These are phyloP conservation scores for Sebastes melanostomus DNA, from an alignment of 2,797 vertebrate genomes.

Conservation along the genomic window DNA sequence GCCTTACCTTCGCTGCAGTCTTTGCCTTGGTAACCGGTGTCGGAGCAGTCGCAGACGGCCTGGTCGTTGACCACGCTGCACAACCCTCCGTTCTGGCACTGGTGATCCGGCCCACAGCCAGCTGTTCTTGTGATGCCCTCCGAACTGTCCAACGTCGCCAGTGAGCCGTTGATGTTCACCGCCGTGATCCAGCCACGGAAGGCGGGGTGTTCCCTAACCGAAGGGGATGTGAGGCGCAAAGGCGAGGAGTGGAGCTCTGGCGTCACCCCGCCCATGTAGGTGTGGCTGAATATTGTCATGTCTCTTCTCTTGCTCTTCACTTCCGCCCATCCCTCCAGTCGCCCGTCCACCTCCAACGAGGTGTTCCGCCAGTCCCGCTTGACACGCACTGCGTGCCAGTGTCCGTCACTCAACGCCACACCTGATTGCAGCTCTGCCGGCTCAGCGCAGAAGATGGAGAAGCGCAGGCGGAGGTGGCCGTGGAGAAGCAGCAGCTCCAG, in stretches of 20 bases:
- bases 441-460: constrained; percentile 98
- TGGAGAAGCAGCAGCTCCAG: constrained; percentile 96
- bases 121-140: constrained; percentile 88
- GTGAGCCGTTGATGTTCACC: constrained; percentile 89
- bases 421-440: constrained; percentile 92
- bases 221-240: constrained; percentile 90
- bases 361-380: constrained; percentile 97
- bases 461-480: constrained; percentile 93
- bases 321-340: constrained; percentile 94
- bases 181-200: constrained; percentile 95
- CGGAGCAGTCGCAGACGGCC: constrained; percentile 95
- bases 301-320: constrained; percentile 97
- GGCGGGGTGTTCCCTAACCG: constrained; percentile 88
- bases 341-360: constrained; percentile 89
- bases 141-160: constrained; percentile 84
- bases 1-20: constrained; percentile 99
- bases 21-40: constrained; percentile 96
- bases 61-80: constrained; percentile 95
- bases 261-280: constrained; percentile 93
- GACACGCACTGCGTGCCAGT: constrained; percentile 91
- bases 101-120: constrained; percentile 85
- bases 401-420: constrained; percentile 91
- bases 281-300: constrained; percentile 97
- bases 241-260: constrained; percentile 90
- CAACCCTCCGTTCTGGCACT: constrained; percentile 95